phyloP scores from a whole-genome alignment of 2,113 vertebrate genomes.

The Prunella himalayana region DNA sequence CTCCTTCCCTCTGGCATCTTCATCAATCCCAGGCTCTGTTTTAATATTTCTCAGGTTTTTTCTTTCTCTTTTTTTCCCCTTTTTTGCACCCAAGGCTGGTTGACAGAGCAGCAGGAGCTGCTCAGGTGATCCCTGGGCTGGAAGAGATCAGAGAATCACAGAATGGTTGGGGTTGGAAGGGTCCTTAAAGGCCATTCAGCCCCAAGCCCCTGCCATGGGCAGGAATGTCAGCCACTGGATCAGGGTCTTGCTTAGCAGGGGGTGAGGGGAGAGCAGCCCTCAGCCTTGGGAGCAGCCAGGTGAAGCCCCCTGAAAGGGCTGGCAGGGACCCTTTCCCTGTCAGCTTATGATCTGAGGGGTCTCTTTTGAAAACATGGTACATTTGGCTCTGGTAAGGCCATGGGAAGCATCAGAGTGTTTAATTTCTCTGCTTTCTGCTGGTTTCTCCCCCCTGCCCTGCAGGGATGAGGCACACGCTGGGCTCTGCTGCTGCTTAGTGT shows the following conservation, averaged over 20 bases:
- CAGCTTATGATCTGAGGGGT: neutral
- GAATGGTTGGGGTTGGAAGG: neutral
- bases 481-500: neutral
- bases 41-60: neutral
- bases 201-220: neutral
- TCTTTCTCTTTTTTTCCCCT: rapidly evolving
- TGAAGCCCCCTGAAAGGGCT: neutral
- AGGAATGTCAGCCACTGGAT: neutral
- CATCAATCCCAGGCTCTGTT: neutral
- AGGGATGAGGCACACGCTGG: neutral
- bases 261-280: neutral
- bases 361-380: neutral
- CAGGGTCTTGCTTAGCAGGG: neutral
- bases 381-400: neutral
- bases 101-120: neutral
- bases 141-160: neutral
- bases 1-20: neutral
- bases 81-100: neutral
- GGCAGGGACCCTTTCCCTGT: neutral
- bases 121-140: neutral
- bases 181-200: neutral
- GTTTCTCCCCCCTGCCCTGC: neutral
- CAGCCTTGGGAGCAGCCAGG: neutral
- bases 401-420: neutral
- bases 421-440: neutral